phyloP scores from a whole-genome alignment of 1,140 invertebrate species.

The Rhyzopertha dominica region DNA sequence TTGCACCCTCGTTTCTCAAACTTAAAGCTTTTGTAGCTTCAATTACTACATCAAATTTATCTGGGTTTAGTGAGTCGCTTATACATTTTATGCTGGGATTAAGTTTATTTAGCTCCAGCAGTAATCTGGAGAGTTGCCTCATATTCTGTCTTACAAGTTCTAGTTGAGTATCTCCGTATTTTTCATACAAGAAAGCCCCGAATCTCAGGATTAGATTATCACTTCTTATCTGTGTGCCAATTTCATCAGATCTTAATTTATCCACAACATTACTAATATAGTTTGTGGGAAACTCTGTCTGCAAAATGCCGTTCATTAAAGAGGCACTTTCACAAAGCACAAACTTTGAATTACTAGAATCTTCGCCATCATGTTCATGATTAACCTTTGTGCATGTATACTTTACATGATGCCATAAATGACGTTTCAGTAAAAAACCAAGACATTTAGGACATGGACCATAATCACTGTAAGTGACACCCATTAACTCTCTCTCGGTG shows the following conservation, averaged over 20 bases:
- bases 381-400: background rate
- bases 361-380: too few relatives aligned
- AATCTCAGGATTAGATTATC: constrained; percentile 1
- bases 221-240: background rate
- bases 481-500: too few relatives aligned
- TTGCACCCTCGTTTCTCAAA: background rate
- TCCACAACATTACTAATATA: too few relatives aligned
- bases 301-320: too few relatives aligned
- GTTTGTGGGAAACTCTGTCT: too few relatives aligned
- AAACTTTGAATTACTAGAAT: too few relatives aligned
- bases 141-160: constrained; percentile 5
- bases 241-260: too few relatives aligned
- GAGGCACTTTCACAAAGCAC: too few relatives aligned
- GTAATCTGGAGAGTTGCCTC: background rate
- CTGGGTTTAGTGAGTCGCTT: background rate
- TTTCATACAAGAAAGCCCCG: background rate
- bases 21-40: constrained; percentile 3
- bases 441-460: constrained; percentile 6
- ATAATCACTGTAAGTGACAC: too few relatives aligned
- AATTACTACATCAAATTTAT: constrained; percentile 4
- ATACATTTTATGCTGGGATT: too few relatives aligned
- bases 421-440: constrained; percentile 6
- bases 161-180: constrained; percentile 2
- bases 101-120: background rate
- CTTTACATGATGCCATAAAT: constrained; percentile 10